Conservation (phyloP, 2,113 vertebrate species). For the Lampris megalopsis region DNA sequence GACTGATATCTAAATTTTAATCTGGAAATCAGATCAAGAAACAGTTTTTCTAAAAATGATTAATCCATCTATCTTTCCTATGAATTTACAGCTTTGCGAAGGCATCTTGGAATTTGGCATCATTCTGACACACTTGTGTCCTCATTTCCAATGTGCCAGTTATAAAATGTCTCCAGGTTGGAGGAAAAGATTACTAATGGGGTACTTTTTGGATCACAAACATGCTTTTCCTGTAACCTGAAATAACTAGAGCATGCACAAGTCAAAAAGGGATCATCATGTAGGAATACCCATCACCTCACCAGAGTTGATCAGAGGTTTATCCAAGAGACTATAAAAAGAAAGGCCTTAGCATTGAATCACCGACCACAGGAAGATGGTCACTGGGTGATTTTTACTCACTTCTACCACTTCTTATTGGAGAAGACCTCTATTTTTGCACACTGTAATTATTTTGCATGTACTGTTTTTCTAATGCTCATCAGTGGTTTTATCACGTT, state of each 20-base stretch:
- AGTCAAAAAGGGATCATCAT: constrained; percentile 56
- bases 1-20: neutral
- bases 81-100: neutral
- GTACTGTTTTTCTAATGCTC: constrained; percentile 28
- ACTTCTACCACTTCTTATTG: constrained; percentile 4
- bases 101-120: neutral
- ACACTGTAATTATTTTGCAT: constrained; percentile 24
- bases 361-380: neutral
- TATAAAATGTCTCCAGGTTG: neutral
- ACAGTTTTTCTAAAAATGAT: neutral
- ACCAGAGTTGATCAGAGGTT: neutral
- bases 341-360: neutral
- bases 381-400: neutral
- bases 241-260: constrained; percentile 22
- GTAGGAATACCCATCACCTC: neutral
- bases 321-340: neutral
- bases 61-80: neutral
- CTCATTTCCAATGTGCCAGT: neutral
- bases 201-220: neutral
- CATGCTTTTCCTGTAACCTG: constrained; percentile 12
- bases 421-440: constrained; percentile 25
- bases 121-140: no score
- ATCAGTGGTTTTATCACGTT: neutral
- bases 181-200: no score
- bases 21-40: neutral